phyloP scores from a whole-genome alignment of 2,113 vertebrate genomes.

The Neolamprologus variostigma region DNA sequence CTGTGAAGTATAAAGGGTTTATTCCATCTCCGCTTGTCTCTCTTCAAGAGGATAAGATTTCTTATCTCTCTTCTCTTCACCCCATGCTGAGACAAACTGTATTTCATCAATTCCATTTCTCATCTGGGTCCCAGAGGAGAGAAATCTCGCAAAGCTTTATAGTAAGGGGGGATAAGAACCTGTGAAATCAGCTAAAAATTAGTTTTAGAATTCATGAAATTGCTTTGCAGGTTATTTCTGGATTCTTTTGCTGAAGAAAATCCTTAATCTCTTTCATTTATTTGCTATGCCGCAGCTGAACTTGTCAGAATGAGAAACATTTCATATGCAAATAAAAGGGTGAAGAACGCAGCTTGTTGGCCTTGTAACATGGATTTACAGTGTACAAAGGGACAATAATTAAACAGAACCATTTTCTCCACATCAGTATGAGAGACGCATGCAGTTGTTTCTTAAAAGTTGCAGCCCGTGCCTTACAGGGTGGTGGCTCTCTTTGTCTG shows the following conservation, averaged over 20 bases:
- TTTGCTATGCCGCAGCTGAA: background rate
- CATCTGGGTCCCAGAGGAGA: background rate
- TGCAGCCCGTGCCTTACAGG: background rate
- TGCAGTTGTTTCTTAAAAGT: background rate
- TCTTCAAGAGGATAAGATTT: background rate
- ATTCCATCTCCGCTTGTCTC: background rate
- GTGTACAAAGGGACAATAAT: background rate
- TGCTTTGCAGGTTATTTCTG: background rate
- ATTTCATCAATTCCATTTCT: background rate
- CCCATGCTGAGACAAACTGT: background rate
- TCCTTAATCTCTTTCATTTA: background rate
- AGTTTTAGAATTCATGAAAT: background rate
- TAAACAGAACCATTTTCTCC: background rate
- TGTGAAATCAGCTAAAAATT: background rate
- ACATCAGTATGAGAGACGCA: accelerated
- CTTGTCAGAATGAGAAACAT: background rate
- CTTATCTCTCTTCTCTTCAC: background rate
- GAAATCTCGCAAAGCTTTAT: background rate
- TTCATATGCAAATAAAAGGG: background rate
- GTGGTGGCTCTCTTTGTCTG: slow-evolving; percentile 41
- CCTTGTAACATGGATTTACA: background rate
- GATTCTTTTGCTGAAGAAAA: background rate
- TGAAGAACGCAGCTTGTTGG: accelerated
- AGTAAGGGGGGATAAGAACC: background rate
- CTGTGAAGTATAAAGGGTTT: background rate